Evolutionary conservation across 2,797 vertebrate genomes (phyloP), one percentile per base, ranked within the genome.

Genomic region (Enteromius radiatus): DNA sequence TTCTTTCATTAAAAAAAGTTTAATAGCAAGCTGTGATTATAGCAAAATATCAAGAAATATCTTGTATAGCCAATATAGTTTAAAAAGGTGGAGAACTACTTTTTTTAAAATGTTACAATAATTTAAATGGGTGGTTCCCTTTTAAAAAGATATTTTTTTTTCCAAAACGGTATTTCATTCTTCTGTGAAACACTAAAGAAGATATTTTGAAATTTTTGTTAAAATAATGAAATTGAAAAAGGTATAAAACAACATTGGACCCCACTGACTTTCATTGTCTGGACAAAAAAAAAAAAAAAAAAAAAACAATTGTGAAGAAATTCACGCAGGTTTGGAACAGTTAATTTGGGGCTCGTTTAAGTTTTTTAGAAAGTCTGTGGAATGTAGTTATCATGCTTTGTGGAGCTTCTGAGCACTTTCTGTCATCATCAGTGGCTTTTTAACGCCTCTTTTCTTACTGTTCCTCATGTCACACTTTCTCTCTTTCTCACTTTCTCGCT

Each of bases 391-490:
- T 61, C 36, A 19, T 76, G 74, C 54, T 61, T 59, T 49, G 21
- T 69, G n/a, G 11, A 63, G 41, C 33, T 71, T 78, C n/a, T 52
- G 2, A 59, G 17, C 59, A 36, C 45, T 74, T 64, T 64, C 61
- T 69, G 56, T 78, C 61, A 76, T 78, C 61, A 76, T 83, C 41
- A 11, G 8, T 80, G 75, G 38, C 65, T 76, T 61, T 86, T 80
- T 76, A 65, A 59, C 56, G 38, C 41, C 73, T 86, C 47, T 77
- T 78, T 86, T 86, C 70, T 76, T 69, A 73, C 73, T 15, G 59
- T 83, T 70, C 70, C 69, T 67, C 78, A 36, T 73, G 38, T 82
- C 76, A 82, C 76, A 31, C 52, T 23, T 36, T 78, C 75, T 77
- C 56, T 52, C 74, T 59, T 63, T 76, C 76, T 70, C 74, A 68